Percentiles rank a stretch among this genome's conserved stretches.
Conservation (phyloP, 2,888 invertebrate species). For the Lottia gigantea region DNA sequence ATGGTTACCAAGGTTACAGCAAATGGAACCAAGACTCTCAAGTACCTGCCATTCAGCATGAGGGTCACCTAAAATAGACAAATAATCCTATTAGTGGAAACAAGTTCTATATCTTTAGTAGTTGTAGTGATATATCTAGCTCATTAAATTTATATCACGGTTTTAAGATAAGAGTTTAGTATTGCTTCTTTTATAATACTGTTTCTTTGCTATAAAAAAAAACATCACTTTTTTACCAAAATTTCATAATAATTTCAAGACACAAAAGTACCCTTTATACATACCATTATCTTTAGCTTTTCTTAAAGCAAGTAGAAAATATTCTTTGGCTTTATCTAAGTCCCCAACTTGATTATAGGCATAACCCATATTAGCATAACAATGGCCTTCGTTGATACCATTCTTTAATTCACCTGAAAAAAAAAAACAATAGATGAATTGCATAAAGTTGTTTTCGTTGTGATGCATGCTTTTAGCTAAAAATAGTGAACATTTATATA, state of each 20-base stretch:
- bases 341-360: conserved; percentile 56
- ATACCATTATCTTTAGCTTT: conserved; percentile 59
- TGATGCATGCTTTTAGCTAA: neutral
- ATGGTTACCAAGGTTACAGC: conserved; percentile 33
- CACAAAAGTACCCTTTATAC: neutral
- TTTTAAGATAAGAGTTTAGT: too few species aligned
- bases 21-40: conserved; percentile 46
- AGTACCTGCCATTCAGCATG: conserved; percentile 50
- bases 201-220: too few species aligned
- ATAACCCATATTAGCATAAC: conserved; percentile 60
- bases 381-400: conserved; percentile 58
- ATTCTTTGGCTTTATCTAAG: conserved; percentile 47
- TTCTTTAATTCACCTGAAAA: conserved; percentile 41
- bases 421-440: too few species aligned
- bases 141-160: too few species aligned
- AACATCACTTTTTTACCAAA: too few species aligned
- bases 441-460: too few species aligned
- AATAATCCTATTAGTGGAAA: neutral
- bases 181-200: too few species aligned
- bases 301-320: conserved; percentile 57
- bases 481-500: neutral
- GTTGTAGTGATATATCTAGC: too few species aligned
- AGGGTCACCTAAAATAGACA: conserved; percentile 36
- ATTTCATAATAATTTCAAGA: too few species aligned
- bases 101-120: too few species aligned